These are phyloP conservation scores for Nansenia antarctica DNA, from an alignment of 2,113 vertebrate genomes.

Conservation along the genomic window DNA sequence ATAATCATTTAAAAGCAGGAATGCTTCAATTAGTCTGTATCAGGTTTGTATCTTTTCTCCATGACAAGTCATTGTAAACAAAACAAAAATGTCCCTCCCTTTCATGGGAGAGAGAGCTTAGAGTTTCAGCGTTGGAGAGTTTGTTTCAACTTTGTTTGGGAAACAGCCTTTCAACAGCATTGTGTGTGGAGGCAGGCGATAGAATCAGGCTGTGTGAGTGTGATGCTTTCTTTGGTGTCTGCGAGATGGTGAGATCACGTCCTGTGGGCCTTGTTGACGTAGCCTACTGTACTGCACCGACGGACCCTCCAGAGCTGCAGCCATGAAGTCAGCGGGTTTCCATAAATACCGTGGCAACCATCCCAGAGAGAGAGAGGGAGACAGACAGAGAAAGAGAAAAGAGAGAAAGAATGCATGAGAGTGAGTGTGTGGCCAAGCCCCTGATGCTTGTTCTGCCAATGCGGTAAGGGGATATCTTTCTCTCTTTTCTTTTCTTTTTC, in stretches of 20 bases:
- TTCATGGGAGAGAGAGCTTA: background rate
- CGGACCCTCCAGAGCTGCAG: constrained; percentile 14
- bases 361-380: background rate
- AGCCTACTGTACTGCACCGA: constrained; percentile 33
- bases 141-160: too few relatives aligned
- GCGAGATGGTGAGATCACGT: constrained; percentile 35
- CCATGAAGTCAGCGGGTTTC: constrained; percentile 48
- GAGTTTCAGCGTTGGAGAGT: background rate
- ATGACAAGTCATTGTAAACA: background rate
- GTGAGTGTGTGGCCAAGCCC: background rate
- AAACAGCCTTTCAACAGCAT: background rate
- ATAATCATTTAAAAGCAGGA: background rate
- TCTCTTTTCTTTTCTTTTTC: constrained; percentile 8
- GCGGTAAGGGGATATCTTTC: background rate
- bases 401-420: background rate
- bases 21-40: background rate
- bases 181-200: background rate
- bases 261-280: constrained; percentile 18
- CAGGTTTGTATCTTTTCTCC: background rate
- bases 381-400: background rate
- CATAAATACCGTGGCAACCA: constrained; percentile 32
- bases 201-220: background rate
- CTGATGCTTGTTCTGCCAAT: background rate
- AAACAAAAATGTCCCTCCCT: background rate
- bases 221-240: constrained; percentile 22